These are phyloP conservation scores for Rhyzopertha dominica DNA, from an alignment of 1,140 invertebrate species.

Conservation along the genomic window DNA sequence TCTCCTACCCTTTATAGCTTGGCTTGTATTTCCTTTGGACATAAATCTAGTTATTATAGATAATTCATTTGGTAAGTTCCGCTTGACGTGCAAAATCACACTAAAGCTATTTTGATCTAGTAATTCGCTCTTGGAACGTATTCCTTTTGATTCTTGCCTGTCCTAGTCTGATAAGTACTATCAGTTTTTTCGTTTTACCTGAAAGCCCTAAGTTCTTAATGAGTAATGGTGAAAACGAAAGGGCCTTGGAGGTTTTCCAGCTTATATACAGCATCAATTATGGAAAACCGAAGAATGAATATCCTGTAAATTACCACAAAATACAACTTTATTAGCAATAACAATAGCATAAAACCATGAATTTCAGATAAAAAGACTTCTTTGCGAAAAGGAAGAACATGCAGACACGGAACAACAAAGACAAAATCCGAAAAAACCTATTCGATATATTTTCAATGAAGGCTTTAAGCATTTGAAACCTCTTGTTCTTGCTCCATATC, in stretches of 20 bases:
- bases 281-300: constrained; percentile 54
- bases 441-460: too few relatives aligned
- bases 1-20: constrained; percentile 52
- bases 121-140: constrained; percentile 73
- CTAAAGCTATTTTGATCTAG: too few relatives aligned
- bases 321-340: too few relatives aligned
- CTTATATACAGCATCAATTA: constrained; percentile 59
- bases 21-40: constrained; percentile 49
- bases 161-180: constrained; percentile 58
- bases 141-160: constrained; percentile 62
- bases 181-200: constrained; percentile 61
- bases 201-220: constrained; percentile 82
- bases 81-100: too few relatives aligned
- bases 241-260: constrained; percentile 58
- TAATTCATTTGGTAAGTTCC: too few relatives aligned
- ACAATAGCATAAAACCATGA: too few relatives aligned
- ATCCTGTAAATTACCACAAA: constrained; percentile 55
- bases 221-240: constrained; percentile 61
- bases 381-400: too few relatives aligned
- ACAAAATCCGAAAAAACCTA: too few relatives aligned
- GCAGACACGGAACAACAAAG: too few relatives aligned
- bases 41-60: constrained; percentile 20
- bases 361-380: too few relatives aligned
- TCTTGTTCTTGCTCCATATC: constrained; percentile 26
- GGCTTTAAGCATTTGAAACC: constrained; percentile 24